Conservation (phyloP, 2,113 vertebrate genomes). For the Lepus americanus region DNA sequence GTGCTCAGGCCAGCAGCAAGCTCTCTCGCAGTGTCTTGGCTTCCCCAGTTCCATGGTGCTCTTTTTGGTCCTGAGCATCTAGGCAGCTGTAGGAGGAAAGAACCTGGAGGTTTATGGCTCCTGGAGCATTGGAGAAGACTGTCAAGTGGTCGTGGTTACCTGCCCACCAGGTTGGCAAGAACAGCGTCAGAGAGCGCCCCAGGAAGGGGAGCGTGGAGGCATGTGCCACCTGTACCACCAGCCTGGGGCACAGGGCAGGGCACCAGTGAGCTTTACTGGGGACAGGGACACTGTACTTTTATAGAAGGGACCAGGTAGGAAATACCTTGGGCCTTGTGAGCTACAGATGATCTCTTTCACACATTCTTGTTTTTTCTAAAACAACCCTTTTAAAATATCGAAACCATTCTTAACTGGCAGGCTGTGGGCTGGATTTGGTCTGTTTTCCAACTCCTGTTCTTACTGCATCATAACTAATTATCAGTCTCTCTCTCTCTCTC, state of each 20-base stretch:
- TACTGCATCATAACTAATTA: not conserved
- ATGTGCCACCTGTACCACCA: too few relatives aligned
- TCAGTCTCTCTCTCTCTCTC: not conserved
- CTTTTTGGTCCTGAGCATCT: not conserved
- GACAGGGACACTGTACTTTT: not conserved
- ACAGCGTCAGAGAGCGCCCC: not conserved
- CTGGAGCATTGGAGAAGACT: not conserved
- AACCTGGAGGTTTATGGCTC: not conserved
- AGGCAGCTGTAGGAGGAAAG: not conserved
- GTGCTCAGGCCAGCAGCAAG: not conserved
- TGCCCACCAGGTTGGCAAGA: not conserved
- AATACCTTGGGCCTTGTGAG: not conserved
- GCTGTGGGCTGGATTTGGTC: not conserved
- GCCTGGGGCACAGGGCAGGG: not conserved
- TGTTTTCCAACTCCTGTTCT: not conserved
- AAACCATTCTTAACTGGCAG: not conserved
- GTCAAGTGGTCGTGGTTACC: not conserved
- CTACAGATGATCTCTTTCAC: not conserved
- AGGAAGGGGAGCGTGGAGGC: not conserved
- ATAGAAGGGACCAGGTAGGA: not conserved
- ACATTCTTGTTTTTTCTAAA: not conserved
- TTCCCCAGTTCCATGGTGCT: not conserved
- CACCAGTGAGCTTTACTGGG: not conserved
- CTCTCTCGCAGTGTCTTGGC: not conserved
- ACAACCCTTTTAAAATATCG: not conserved